Conservation (phyloP, 1,140 invertebrate species). For the Cataglyphis hispanica region DNA sequence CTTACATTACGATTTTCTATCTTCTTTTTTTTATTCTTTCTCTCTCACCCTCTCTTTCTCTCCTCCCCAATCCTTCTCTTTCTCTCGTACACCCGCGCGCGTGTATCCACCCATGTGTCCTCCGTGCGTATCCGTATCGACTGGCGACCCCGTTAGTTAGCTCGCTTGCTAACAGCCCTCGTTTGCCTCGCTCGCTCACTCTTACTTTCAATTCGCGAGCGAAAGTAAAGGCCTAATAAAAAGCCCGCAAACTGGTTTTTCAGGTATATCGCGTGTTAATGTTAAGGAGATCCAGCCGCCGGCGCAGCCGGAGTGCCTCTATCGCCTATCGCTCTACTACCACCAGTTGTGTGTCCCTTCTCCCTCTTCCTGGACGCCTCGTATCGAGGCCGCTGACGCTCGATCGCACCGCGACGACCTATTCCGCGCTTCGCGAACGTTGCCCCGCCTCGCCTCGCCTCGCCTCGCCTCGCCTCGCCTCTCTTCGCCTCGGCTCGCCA, state of each 20-base stretch:
- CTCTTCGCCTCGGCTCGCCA: too few relatives aligned
- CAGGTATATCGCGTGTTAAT: constrained; percentile 82
- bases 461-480: too few relatives aligned
- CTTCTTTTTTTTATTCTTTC: background rate
- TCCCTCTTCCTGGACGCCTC: constrained; percentile 40
- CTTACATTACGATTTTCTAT: constrained; percentile 7
- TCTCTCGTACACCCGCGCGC: background rate
- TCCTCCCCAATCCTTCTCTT: background rate
- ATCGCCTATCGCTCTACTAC: constrained; percentile 61
- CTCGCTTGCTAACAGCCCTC: constrained; percentile 72
- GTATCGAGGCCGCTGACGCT: background rate
- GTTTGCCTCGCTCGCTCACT: constrained; percentile 78
- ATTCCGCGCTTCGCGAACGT: background rate
- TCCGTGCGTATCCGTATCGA: constrained; percentile 77
- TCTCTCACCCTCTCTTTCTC: constrained; percentile 3
- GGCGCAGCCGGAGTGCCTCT: constrained; percentile 56
- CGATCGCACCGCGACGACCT: constrained; percentile 24
- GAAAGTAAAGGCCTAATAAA: constrained; percentile 84
- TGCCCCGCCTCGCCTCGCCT: too few relatives aligned
- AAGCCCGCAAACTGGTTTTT: constrained; percentile 84
- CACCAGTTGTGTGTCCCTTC: constrained; percentile 2
- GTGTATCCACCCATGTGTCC: too few relatives aligned
- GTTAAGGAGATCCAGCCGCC: constrained; percentile 77
- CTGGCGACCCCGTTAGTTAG: constrained; percentile 80
- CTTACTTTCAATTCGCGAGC: constrained; percentile 82